Conservation (phyloP, 2,888 invertebrate species). For the Apamea monoglypha region DNA sequence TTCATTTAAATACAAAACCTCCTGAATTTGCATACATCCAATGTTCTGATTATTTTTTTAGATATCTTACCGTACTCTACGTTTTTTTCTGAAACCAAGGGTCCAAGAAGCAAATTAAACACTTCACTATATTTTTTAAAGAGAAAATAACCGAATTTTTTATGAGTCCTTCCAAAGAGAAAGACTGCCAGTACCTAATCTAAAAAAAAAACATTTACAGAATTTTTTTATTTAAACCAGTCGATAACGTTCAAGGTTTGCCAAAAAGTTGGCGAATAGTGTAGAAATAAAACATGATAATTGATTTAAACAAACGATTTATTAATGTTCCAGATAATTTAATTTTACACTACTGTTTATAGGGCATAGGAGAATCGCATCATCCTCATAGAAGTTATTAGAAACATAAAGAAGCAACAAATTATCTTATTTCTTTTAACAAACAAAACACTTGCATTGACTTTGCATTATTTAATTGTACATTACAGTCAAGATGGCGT, state of each 20-base stretch:
- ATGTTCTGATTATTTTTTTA: slow-evolving; percentile 56
- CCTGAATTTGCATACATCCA: slow-evolving; percentile 65
- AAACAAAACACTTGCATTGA: slow-evolving; percentile 69
- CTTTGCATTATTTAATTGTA: slow-evolving; percentile 54
- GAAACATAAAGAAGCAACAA: slow-evolving; percentile 49
- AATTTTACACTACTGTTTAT: slow-evolving; percentile 76
- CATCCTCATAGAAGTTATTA: slow-evolving; percentile 33
- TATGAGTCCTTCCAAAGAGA: background rate
- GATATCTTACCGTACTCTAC: slow-evolving; percentile 46
- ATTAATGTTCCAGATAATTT: slow-evolving; percentile 77
- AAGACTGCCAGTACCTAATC: background rate
- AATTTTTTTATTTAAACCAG: background rate
- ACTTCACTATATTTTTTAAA: background rate
- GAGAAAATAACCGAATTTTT: background rate
- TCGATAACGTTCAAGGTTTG: background rate
- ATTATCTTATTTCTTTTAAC: slow-evolving; percentile 61
- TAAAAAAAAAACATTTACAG: background rate
- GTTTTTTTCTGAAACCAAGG: slow-evolving; percentile 62
- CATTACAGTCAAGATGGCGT: slow-evolving; percentile 26
- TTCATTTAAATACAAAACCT: slow-evolving; percentile 62
- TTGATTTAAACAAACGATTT: slow-evolving; percentile 84
- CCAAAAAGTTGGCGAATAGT: background rate
- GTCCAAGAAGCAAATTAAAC: slow-evolving; percentile 48
- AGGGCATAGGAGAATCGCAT: slow-evolving; percentile 50
- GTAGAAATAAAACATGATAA: slow-evolving; percentile 65